Percentiles rank a stretch among this genome's conserved stretches.
These are phyloP conservation scores for Desmophyllum pertusum DNA, from an alignment of 92 coral and sea anemone species.

Conservation along the genomic window DNA sequence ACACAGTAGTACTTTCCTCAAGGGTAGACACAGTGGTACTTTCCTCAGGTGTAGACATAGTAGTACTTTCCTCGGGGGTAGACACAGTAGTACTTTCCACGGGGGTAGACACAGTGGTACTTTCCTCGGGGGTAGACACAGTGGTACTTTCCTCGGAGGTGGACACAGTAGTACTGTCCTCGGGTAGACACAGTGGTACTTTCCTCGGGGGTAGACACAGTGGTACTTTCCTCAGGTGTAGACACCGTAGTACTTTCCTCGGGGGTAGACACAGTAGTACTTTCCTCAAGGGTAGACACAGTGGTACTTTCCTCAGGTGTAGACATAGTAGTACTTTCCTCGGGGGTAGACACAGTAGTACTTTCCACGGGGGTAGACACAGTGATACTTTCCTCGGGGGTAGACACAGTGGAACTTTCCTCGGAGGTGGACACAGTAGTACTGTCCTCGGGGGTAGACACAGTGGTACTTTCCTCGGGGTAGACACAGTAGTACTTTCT, in stretches of 20 bases:
- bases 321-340: background rate
- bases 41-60: background rate
- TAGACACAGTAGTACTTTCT: background rate
- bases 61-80: background rate
- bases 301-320: background rate
- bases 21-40: background rate
- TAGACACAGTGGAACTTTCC: conserved; percentile 10
- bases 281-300: background rate
- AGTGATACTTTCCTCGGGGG: background rate
- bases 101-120: background rate
- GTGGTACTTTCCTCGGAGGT: background rate
- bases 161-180: background rate
- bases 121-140: background rate
- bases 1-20: background rate
- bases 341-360: background rate
- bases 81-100: background rate
- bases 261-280: background rate
- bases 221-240: background rate
- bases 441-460: background rate
- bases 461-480: conserved; percentile 16
- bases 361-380: background rate
- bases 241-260: background rate
- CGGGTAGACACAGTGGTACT: background rate
- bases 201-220: background rate
- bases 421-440: background rate